phyloP scores from a whole-genome alignment of 2,113 vertebrate genomes.

The Rafetus swinhoei region DNA sequence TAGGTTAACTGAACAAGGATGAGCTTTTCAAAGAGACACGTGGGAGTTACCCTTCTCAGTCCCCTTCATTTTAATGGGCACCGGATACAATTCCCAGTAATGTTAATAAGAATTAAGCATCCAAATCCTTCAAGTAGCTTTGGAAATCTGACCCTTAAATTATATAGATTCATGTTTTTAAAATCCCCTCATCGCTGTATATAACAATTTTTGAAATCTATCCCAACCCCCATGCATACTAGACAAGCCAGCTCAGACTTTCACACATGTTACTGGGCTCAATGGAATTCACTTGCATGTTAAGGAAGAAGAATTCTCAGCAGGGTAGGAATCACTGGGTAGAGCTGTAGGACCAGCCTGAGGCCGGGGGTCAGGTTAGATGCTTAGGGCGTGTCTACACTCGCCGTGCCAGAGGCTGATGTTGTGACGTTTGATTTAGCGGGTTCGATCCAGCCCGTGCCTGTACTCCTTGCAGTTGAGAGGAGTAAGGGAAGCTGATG shows the following conservation, averaged over 20 bases:
- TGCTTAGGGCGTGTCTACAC: fast-evolving
- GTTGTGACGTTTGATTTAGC: no score
- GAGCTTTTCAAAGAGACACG: background rate
- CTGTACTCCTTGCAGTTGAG: no score
- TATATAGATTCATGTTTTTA: background rate
- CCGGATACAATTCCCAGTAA: background rate
- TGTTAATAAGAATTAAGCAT: background rate
- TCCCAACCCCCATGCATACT: background rate
- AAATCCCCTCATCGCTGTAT: background rate
- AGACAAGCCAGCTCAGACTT: background rate
- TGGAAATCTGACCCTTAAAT: background rate
- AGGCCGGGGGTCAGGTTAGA: background rate
- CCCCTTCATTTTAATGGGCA: constrained; percentile 25
- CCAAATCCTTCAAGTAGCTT: background rate
- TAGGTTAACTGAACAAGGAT: background rate
- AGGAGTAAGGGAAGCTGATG: no score
- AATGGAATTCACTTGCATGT: background rate
- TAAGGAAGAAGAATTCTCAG: background rate
- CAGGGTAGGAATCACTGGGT: background rate
- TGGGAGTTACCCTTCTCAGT: background rate
- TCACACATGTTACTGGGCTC: background rate
- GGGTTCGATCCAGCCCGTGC: no score
- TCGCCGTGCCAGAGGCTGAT: no score
- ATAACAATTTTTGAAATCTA: constrained; percentile 3
- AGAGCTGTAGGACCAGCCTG: background rate